Conservation (phyloP, 2,888 invertebrate species). For the Ypsolopha sequella region DNA sequence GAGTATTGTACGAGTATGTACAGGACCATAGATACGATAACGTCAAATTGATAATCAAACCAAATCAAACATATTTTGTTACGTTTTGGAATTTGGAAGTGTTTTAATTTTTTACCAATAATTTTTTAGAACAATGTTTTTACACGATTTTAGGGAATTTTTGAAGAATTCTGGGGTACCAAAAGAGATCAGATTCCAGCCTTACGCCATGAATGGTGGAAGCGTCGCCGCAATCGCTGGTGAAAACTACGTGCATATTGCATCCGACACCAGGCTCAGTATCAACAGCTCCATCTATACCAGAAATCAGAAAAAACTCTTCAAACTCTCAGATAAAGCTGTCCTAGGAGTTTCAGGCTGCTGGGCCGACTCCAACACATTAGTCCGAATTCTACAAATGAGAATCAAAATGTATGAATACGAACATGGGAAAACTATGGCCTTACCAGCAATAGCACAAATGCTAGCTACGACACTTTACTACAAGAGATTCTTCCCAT, state of each 20-base stretch:
- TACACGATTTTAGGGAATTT: too few species aligned
- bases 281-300: conserved; percentile 87
- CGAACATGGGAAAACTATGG: conserved; percentile 86
- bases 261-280: conserved; percentile 87
- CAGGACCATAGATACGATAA: too few species aligned
- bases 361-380: conserved; percentile 90
- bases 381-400: conserved; percentile 80
- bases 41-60: not conserved
- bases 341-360: conserved; percentile 89
- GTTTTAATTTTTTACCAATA: too few species aligned
- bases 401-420: conserved; percentile 89
- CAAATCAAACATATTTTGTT: too few species aligned
- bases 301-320: conserved; percentile 82
- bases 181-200: conserved; percentile 19
- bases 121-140: too few species aligned
- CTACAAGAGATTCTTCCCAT: conserved; percentile 92
- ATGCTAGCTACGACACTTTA: conserved; percentile 91
- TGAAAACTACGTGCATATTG: conserved; percentile 87
- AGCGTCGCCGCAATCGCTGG: conserved; percentile 91
- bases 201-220: conserved; percentile 55
- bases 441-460: conserved; percentile 86
- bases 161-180: not conserved
- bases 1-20: too few species aligned
- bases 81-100: too few species aligned
- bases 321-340: conserved; percentile 77